Base-by-base conservation (phyloP, 1,140 invertebrate genomes). In the Anadara kagoshimensis region DNA sequence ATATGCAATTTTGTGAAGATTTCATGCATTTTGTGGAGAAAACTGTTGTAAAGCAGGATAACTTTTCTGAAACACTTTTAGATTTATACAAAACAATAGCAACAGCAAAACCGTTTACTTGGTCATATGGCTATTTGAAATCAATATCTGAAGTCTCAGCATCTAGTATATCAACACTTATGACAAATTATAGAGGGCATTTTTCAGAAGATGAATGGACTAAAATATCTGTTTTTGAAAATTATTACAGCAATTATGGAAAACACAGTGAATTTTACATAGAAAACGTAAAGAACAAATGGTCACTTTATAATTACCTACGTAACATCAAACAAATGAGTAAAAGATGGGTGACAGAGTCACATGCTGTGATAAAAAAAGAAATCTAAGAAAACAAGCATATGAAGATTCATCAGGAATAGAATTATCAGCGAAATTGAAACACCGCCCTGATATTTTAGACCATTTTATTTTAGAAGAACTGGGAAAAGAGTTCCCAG, bases 161-260 rank as follows among this genome's bases (percentile, higher is more conserved):
- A 41, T 20, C 41, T 4, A 5, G 1, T 41, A 59, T 59, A 8
- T 29, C 57, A 59, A n/a, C 57, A 1, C 4, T 59, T 1, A 5
- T 41, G 20, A 18, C 5, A 5, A 24, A 16, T 16, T 43, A 41
- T 4, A 59, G 24, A 20, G n/a, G 5, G 3, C 12, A 43, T n/a
- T 43, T 41, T 24, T 24, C 57, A 43, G 36, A 59, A 1, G 11
- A 8, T 41, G 14, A 59, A 20, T 59, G 57, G 57, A n/a, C 10
- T 5, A 59, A 59, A 59, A 41, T 59, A 41, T 59, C 29, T n/a
- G 1, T 59, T 18, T 59, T 41, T 20, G 57, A 59, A 59, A 59
- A 59, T 18, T 43, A 59, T 43, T 59, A 59, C 20, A 29, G 26
- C 26, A 57, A 57, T 16, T 57, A 1, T 22, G 20, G 36, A 57